Percentiles rank a stretch among this genome's conserved stretches.
phyloP scores from a whole-genome alignment of 2,113 vertebrate species.

The Suncus etruscus region DNA sequence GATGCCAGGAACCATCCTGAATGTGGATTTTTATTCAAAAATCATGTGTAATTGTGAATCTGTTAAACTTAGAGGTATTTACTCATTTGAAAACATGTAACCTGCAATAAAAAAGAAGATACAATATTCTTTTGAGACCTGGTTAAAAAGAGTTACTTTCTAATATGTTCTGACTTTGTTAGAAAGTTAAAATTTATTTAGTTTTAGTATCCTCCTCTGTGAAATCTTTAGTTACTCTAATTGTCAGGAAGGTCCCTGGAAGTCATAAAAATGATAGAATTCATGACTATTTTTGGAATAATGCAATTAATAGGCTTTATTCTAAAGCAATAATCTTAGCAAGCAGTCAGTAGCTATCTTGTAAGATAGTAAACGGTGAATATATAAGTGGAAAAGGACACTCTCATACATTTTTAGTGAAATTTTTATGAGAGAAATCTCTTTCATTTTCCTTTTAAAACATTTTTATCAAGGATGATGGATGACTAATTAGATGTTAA shows the following conservation, averaged over 20 bases:
- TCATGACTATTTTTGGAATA: conserved; percentile 14
- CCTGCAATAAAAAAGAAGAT: background rate
- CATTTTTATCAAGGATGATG: conserved; percentile 68
- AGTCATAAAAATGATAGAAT: background rate
- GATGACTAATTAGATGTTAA: conserved; percentile 80
- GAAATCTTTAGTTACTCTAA: background rate
- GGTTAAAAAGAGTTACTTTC: background rate
- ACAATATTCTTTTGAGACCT: background rate
- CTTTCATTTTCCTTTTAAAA: conserved; percentile 77
- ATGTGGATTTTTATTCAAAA: no score
- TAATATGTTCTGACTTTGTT: background rate
- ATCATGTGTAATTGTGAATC: no score
- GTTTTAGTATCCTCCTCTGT: background rate
- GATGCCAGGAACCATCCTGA: no score
- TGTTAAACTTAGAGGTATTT: no score
- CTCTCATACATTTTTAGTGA: conserved; percentile 58
- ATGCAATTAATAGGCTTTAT: conserved; percentile 17
- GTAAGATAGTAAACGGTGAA: background rate
- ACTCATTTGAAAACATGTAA: no score
- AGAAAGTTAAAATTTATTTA: background rate
- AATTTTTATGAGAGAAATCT: conserved; percentile 69
- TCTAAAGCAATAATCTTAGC: conserved; percentile 47
- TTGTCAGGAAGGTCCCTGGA: conserved; percentile 2
- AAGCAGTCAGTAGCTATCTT: background rate
- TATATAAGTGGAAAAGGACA: conserved; percentile 31